Conservation (phyloP, 92 coral and sea anemone genomes). For the Siderastrea radians region DNA sequence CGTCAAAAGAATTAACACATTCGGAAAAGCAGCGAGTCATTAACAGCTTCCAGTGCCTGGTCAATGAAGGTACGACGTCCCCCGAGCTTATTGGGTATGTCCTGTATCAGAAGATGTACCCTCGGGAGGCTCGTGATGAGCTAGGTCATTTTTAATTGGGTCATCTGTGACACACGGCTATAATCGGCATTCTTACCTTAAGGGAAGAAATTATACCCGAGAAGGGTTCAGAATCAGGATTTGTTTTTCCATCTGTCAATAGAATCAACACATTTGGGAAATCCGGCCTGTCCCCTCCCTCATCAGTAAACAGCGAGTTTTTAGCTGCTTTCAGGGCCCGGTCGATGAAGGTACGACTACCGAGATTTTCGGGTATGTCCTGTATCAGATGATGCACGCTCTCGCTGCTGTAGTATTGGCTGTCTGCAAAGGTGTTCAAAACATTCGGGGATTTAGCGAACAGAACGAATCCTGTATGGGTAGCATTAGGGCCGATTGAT, state of each 20-base stretch:
- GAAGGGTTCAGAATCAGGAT: not conserved
- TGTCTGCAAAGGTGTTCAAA: not conserved
- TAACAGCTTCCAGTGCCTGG: not conserved
- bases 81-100: not conserved
- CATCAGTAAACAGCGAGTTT: not conserved
- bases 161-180: not conserved
- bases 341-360: not conserved
- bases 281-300: conserved; percentile 11
- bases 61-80: not conserved
- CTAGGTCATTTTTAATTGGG: not conserved
- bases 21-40: conserved; percentile 2
- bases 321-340: not conserved
- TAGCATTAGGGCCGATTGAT: conserved; percentile 1
- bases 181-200: not conserved
- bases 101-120: not conserved
- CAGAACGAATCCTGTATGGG: conserved; percentile 13
- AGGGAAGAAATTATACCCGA: not conserved
- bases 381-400: not conserved
- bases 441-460: not conserved
- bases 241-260: conserved; percentile 24
- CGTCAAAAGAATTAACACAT: conserved; percentile 4
- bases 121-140: not conserved
- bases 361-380: not conserved
- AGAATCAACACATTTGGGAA: conserved; percentile 15
- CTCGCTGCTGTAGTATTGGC: not conserved